Percentiles rank a stretch among this genome's conserved stretches.
Evolutionary conservation across 2,113 vertebrate species (phyloP).

Genomic region (Mystacornis crossleyi): DNA sequence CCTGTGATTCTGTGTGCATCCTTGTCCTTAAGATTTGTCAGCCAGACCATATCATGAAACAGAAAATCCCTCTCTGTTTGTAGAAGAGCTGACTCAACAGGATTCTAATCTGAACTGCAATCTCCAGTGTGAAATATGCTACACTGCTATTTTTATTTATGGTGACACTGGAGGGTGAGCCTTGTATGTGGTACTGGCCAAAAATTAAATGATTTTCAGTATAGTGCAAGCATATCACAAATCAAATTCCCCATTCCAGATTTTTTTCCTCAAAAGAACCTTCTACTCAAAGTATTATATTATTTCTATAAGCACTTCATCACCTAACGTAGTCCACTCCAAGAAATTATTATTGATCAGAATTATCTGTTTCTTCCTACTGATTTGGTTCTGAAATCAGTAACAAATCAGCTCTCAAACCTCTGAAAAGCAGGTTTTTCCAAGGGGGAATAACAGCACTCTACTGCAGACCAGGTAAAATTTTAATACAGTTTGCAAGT

Average conservation of each 20-base stretch:
- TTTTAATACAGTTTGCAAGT: constrained; percentile 9
- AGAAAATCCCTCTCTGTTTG: background rate
- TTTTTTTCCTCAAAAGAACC: background rate
- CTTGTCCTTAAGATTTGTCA: background rate
- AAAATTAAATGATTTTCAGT: background rate
- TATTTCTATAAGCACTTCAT: background rate
- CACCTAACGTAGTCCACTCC: accelerated
- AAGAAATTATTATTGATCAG: background rate
- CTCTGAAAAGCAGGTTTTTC: background rate
- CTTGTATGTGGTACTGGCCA: background rate
- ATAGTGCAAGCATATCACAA: background rate
- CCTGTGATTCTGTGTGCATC: background rate
- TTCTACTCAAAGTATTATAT: background rate
- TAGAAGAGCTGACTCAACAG: background rate
- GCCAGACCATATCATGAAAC: accelerated
- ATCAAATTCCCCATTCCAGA: background rate
- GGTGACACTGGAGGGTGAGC: background rate
- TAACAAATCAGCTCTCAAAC: background rate
- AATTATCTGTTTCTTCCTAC: background rate
- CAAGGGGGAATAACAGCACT: background rate
- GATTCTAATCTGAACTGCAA: background rate
- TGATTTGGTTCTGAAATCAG: background rate
- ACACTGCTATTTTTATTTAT: background rate
- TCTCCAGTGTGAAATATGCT: background rate
- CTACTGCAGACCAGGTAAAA: background rate